Evolutionary conservation across 2,888 invertebrate genomes (phyloP), one percentile per base, ranked within the genome.

Genomic region (Omphaloscelis lunosa): DNA sequence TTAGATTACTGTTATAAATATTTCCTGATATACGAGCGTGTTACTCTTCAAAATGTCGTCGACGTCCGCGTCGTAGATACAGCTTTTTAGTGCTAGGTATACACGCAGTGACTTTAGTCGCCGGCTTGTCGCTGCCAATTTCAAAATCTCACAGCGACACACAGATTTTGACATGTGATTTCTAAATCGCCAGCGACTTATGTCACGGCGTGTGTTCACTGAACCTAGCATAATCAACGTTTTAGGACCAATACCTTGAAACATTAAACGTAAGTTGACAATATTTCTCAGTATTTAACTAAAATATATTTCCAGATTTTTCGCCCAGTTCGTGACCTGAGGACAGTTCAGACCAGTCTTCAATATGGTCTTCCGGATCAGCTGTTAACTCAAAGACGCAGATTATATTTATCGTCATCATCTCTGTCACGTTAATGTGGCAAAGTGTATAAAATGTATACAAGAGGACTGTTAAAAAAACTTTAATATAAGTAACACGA

Each of bases 291-390:
- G 2, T 27, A 48, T 17, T 63, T n/a, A 68, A 34, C 5, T 20
- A 5, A 27, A 20, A 6, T 74, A 0, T 84, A 34, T 86, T 93
- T 89, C 0, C 92, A 95, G 95, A 93, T 85, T 79, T 93, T 39
- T 87, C 93, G 0, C 91, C 95, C 41, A 95, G 93, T 78, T 94
- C 93, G 90, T 95, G 95, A 95, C 95, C 94, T 79, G 93, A 95
- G 78, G 87, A 89, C 65, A 89, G 85, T 74, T 90, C 90, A 48
- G 93, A 93, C 86, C 92, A 92, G 82, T 94, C 94, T 93, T 87
- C 92, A 3, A 80, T 93, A 76, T 94, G 94, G 95, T 95, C 95
- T 34, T 82, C 90, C 20, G 92, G 90, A 78, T 75, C 82, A 15
- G 88, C 62, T 58, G 12, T 81, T 9, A 63, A 79, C 53, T 81